Evolutionary conservation across 2,113 vertebrate genomes (phyloP).

Genomic region (Pseudorectes ferrugineus): DNA sequence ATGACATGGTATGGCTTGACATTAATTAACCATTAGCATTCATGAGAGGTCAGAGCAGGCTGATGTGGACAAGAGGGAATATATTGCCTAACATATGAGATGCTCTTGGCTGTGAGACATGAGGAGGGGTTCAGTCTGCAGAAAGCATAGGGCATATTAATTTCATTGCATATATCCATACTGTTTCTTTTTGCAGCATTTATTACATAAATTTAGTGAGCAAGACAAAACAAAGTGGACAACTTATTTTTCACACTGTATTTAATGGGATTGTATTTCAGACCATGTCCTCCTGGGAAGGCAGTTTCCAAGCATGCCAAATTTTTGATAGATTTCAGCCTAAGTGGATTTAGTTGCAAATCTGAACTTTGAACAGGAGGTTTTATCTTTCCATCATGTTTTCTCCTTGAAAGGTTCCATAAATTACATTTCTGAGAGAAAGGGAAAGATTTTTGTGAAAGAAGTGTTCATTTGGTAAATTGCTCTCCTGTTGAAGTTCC

Average conservation of each 20-base stretch:
- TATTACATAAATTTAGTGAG: slow-evolving; percentile 1
- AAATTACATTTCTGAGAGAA: slow-evolving; percentile 36
- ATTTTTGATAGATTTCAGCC: slow-evolving; percentile 9
- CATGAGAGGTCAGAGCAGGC: not conserved
- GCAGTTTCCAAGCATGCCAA: not conserved
- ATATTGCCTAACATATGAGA: not conserved
- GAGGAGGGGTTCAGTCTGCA: not conserved
- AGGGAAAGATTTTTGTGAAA: not conserved
- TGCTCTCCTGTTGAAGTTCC: not conserved
- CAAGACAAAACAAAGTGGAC: slow-evolving; percentile 16
- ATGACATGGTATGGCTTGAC: not conserved
- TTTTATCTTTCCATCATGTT: slow-evolving; percentile 15
- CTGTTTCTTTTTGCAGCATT: not conserved
- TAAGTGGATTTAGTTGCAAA: slow-evolving; percentile 16
- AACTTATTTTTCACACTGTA: slow-evolving; percentile 3
- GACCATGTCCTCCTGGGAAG: not conserved
- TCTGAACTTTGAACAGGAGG: not conserved
- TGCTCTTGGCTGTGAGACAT: not conserved
- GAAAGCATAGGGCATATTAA: not conserved
- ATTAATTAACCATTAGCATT: not conserved
- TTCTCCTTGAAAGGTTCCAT: slow-evolving; percentile 23
- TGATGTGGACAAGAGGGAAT: not conserved
- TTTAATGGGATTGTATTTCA: slow-evolving; percentile 22
- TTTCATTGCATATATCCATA: not conserved
- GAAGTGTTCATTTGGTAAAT: slow-evolving; percentile 19